Evolutionary conservation across 2,888 invertebrate species (phyloP).

Genomic region (Drosophila ustulata): DNA sequence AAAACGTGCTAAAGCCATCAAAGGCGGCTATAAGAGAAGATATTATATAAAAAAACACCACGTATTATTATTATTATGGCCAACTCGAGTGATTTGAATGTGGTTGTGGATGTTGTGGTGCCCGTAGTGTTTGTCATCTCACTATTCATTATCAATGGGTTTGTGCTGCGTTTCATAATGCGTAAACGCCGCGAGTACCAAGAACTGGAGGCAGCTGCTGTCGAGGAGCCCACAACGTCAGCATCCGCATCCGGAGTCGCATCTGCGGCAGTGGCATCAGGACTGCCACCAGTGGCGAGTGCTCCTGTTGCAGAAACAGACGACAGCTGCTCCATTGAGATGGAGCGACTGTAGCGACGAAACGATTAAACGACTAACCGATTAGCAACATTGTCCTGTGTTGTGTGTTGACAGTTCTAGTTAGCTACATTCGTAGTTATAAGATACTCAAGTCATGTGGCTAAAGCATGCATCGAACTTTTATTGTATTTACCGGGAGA

Average conservation of each 20-base stretch:
- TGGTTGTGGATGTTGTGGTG: constrained; percentile 69
- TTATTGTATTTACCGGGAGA: constrained; percentile 31
- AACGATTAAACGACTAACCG: background rate
- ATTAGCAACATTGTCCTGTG: constrained; percentile 7
- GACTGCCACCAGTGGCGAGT: background rate
- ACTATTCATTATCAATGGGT: constrained; percentile 68
- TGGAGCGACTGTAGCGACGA: constrained; percentile 67
- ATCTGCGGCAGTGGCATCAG: background rate
- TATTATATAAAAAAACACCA: constrained; percentile 40
- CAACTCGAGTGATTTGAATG: constrained; percentile 56
- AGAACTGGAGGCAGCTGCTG: constrained; percentile 19
- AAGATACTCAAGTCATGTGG: constrained; percentile 58
- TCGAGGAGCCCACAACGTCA: constrained; percentile 32
- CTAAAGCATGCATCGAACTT: constrained; percentile 43
- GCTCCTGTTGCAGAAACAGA: constrained; percentile 28
- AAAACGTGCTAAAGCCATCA: constrained; percentile 64
- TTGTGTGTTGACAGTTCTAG: background rate
- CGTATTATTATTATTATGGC: constrained; percentile 38
- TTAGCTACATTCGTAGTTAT: constrained; percentile 8
- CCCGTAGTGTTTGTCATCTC: constrained; percentile 62
- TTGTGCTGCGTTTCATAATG: constrained; percentile 73
- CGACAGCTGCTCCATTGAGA: constrained; percentile 67
- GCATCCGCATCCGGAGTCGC: constrained; percentile 18
- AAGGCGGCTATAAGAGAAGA: constrained; percentile 6
- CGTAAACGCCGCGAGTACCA: constrained; percentile 63